Conservation (phyloP, 2,113 vertebrate species). For the Dolichotis patagonum region DNA sequence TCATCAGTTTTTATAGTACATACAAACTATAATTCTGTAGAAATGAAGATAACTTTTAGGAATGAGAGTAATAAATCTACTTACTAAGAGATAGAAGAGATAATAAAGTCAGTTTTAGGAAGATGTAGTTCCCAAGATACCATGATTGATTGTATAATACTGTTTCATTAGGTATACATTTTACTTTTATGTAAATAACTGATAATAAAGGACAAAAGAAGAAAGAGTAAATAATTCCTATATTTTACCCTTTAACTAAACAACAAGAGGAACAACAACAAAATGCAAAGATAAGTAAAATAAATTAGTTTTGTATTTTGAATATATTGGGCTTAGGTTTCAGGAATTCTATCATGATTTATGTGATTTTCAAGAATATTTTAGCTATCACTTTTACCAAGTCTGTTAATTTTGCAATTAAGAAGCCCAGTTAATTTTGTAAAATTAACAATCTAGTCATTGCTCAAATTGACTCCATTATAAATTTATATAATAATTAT, state of each 20-base stretch:
- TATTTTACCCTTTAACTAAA: neutral
- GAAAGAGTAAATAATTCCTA: neutral
- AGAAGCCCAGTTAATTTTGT: no score
- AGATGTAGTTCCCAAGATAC: neutral
- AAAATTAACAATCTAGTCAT: neutral
- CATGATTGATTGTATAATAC: neutral
- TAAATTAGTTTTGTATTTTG: neutral
- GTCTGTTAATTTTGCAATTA: neutral
- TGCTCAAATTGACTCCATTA: neutral
- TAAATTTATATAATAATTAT: neutral
- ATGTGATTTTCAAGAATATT: neutral
- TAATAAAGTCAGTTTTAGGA: neutral
- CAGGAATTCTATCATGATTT: neutral
- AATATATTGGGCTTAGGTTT: neutral
- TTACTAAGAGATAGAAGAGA: neutral
- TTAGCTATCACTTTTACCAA: neutral
- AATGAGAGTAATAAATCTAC: neutral
- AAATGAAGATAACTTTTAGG: neutral
- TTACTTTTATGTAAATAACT: neutral
- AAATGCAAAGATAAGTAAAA: neutral
- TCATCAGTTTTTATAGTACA: neutral
- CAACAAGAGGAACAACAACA: neutral
- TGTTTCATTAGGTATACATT: neutral
- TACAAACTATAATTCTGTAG: neutral
- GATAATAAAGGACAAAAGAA: neutral